Conservation (phyloP, 1,140 invertebrate genomes). For the Drosophila hydei region DNA sequence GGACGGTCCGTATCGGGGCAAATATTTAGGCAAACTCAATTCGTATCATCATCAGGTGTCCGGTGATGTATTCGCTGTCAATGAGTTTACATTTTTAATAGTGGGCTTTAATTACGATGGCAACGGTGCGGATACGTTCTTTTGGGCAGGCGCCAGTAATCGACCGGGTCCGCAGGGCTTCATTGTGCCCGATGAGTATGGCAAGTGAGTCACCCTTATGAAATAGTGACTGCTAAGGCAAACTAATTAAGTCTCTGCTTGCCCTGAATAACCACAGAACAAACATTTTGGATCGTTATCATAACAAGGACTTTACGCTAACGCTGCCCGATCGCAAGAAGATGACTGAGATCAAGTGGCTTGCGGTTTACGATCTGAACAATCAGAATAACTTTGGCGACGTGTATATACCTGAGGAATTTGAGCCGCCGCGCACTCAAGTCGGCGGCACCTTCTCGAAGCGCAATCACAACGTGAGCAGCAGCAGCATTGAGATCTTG, state of each 20-base stretch:
- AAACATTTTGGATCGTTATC: conserved; percentile 93
- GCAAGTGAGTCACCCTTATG: conserved; percentile 89
- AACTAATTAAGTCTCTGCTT: too few species aligned
- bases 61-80: conserved; percentile 95
- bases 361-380: conserved; percentile 94
- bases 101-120: conserved; percentile 96
- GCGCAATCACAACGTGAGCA: conserved; percentile 88
- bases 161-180: conserved; percentile 95
- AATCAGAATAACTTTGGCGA: conserved; percentile 95
- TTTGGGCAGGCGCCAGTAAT: conserved; percentile 95
- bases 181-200: conserved; percentile 94
- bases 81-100: conserved; percentile 93
- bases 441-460: conserved; percentile 89
- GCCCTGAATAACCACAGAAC: conserved; percentile 86
- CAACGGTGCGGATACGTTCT: conserved; percentile 95
- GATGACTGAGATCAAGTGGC: conserved; percentile 95
- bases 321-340: conserved; percentile 94
- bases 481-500: conserved; percentile 90
- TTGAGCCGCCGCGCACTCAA: conserved; percentile 92
- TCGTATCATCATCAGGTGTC: conserved; percentile 95
- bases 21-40: conserved; percentile 93
- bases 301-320: conserved; percentile 93
- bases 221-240: not conserved
- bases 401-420: conserved; percentile 95
- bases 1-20: conserved; percentile 90